Evolutionary conservation across 2,797 vertebrate genomes (phyloP).

Genomic region (Uromys caudimaculatus): DNA sequence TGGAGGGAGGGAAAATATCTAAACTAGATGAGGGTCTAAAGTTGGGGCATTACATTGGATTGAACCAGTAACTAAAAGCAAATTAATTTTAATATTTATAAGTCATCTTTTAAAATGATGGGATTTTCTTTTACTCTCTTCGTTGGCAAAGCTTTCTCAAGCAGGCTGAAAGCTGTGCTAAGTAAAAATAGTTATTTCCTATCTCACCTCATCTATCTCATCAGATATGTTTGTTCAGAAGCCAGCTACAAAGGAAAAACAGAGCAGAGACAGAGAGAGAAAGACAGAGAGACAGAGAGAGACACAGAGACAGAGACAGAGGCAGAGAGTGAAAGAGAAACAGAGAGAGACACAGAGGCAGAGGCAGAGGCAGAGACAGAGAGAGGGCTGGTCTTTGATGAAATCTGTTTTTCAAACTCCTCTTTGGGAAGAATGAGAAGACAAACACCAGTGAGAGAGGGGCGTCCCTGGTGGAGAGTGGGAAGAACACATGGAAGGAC

Average conservation of each 20-base stretch:
- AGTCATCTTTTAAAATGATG: background rate
- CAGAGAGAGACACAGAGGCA: too few relatives aligned
- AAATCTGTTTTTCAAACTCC: conserved; percentile 30
- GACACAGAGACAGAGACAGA: background rate
- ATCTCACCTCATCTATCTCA: conserved; percentile 48
- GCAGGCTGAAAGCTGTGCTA: conserved; percentile 52
- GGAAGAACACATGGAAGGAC: background rate
- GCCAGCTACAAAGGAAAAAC: background rate
- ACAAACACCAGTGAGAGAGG: background rate
- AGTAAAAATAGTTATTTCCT: conserved; percentile 66
- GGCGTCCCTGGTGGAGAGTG: background rate
- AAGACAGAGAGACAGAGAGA: background rate
- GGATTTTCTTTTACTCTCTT: conserved; percentile 2
- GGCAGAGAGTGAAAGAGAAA: too few relatives aligned
- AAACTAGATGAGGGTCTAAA: background rate
- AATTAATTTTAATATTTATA: conserved; percentile 28
- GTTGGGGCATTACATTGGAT: background rate
- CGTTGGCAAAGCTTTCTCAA: conserved; percentile 57
- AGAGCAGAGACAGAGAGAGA: background rate
- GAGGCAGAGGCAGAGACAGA: too few relatives aligned
- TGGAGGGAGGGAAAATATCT: background rate
- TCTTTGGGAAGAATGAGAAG: background rate
- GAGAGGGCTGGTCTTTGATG: background rate
- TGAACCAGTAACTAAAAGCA: background rate
- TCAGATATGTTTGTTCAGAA: conserved; percentile 48